Conservation (phyloP, 1,140 invertebrate species). For the Octopus bimaculoides region DNA sequence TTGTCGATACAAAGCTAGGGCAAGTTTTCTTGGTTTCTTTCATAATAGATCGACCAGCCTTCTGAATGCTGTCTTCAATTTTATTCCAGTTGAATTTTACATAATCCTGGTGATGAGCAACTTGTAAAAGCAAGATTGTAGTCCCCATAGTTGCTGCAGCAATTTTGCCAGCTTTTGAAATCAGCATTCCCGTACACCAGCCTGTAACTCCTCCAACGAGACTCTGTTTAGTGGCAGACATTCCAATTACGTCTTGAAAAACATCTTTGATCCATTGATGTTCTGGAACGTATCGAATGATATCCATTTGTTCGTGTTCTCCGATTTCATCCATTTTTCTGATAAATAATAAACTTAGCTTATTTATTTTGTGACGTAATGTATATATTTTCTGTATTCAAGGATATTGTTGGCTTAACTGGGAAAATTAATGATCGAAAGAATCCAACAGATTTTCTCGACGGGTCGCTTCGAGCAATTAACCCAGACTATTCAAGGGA, state of each 20-base stretch:
- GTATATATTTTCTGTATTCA: too few species aligned
- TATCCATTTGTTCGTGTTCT: neutral
- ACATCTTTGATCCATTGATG: neutral
- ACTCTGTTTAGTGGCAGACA: neutral
- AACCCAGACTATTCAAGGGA: too few species aligned
- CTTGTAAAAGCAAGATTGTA: slow-evolving; percentile 82
- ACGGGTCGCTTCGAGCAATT: too few species aligned
- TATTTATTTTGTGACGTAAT: too few species aligned
- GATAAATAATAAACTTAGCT: too few species aligned
- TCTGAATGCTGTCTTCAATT: slow-evolving; percentile 61
- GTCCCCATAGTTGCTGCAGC: slow-evolving; percentile 85
- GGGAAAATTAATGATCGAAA: too few species aligned
- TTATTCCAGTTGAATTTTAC: slow-evolving; percentile 83
- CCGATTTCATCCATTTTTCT: neutral
- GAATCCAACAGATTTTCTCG: too few species aligned
- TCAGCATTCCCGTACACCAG: slow-evolving; percentile 68
- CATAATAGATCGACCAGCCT: slow-evolving; percentile 25
- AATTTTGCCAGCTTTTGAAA: slow-evolving; percentile 88
- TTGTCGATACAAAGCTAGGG: slow-evolving; percentile 18
- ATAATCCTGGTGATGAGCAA: slow-evolving; percentile 85
- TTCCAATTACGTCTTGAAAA: neutral
- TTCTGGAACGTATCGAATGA: neutral
- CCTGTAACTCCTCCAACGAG: neutral
- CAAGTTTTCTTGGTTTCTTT: slow-evolving; percentile 28
- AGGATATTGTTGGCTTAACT: too few species aligned